Base-by-base conservation (phyloP, 1,140 invertebrate genomes). In the Drosophila azteca region DNA sequence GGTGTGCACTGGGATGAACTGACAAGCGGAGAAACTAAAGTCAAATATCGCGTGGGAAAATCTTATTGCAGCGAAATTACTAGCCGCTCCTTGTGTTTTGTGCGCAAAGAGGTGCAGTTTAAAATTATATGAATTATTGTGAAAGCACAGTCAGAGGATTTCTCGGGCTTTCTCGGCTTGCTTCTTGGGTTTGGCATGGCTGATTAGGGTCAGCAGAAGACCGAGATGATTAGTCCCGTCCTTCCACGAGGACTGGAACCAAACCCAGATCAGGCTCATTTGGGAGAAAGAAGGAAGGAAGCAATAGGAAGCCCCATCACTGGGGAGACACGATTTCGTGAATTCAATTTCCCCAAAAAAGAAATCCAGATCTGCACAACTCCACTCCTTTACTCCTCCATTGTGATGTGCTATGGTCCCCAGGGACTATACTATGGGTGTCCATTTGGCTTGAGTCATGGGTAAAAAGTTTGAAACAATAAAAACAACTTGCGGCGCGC, bases 21-120 rank as follows among this genome's bases (percentile, higher is more conserved):
- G 61, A 51, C 65, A 50, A 54, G 20, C 31, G 24, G 51, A 48
- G 17, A 29, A 69, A 51, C 43, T 6, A 69, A 50, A 73, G 29
- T 52, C 54, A 67, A 51, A 55, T 55, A 77, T 77, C 74, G 74
- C 74, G 74, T 77, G 74, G 74, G 73, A 77, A 77, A 77, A 77
- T 77, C 73, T 77, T 53, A 31, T 66, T 54, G 72, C 45, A 39
- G 48, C 26, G 17, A 46, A 55, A 55, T 76, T 62, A 22, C 53
- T 51, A 22, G 45, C 55, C 63, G 53, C 60, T 67, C 51, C 41
- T 15, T 35, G 17, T 29, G 11, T 39, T 39, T 39, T 64, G 29
- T 52, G 58, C 49, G 35, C 70, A 54, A 31, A 77, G 73, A 77
- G 73, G 74, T 77, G 74, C 74, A 77, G 74, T 69, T 77, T 17